phyloP scores from a whole-genome alignment of 2,888 invertebrate genomes.

The Linnaemya tessellans region DNA sequence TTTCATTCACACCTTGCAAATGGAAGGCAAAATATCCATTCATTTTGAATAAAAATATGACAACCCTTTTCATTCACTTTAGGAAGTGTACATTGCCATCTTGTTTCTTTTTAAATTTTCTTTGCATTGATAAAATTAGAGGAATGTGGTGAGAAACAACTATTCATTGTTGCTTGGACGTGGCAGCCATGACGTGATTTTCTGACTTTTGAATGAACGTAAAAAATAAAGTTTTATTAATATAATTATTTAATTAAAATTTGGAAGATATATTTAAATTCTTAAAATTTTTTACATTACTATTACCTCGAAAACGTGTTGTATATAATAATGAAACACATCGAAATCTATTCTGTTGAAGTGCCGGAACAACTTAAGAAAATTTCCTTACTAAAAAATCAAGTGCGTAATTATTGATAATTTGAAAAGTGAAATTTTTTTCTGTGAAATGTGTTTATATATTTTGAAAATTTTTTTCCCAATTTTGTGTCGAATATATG shows the following conservation, averaged over 20 bases:
- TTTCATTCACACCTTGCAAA: constrained; percentile 20
- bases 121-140: constrained; percentile 68
- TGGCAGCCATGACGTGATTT: constrained; percentile 84
- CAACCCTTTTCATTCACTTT: constrained; percentile 44
- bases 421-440: constrained; percentile 60
- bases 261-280: constrained; percentile 74
- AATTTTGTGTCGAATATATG: constrained; percentile 48
- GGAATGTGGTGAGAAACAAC: constrained; percentile 78
- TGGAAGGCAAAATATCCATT: background rate
- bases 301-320: constrained; percentile 76
- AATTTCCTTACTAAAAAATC: constrained; percentile 59
- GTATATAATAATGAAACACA: constrained; percentile 47
- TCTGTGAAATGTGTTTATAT: constrained; percentile 24
- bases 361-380: constrained; percentile 63
- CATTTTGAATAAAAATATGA: background rate
- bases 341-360: constrained; percentile 39
- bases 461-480: constrained; percentile 56
- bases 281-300: constrained; percentile 76
- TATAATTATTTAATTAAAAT: constrained; percentile 58
- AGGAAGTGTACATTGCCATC: constrained; percentile 38
- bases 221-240: constrained; percentile 50
- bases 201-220: constrained; percentile 78
- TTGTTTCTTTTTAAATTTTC: constrained; percentile 56
- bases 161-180: constrained; percentile 83
- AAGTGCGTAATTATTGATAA: constrained; percentile 69